Base-by-base conservation (phyloP, 2,113 vertebrate genomes). In the Bostrychus sinensis region DNA sequence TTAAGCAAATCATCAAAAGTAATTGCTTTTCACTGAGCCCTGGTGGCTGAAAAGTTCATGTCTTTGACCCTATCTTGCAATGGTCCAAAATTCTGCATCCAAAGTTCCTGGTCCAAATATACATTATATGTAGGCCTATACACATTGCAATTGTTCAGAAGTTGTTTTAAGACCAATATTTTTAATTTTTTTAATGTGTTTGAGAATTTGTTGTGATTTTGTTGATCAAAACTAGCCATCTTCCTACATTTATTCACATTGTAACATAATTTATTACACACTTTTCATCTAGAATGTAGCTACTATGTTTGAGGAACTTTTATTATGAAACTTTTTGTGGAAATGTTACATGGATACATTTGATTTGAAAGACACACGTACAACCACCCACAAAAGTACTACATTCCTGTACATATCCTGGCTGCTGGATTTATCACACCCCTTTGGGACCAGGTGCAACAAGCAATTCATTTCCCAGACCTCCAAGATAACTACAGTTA, bases 391-490 rank as follows among this genome's bases (percentile, higher is more conserved):
- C 11, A 53, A 22, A n/a, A 7, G 13, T 0, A 43, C 28, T 5
- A 7, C 37, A 28, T 25, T 32, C 46, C 14, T 3, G 11, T 34
- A 19, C 34, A 57, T 16, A 20, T 36, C 5, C 26, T 19, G 34
- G 12, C 43, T 64, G 17, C 54, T 66, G 50, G 57, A 54, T 86
- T 22, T 28, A 19, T 32, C 54, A 23, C 50, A 5, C 34, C 8
- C 57, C 22, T 10, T 23, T 23, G 25, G 55, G 32, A 0, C 54
- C 84, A 84, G 82, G 58, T 85, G 84, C 48, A 72, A 20, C 54
- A 48, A 58, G 25, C 66, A 68, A 74, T 56, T 72, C 64, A 30
- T 50, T 84, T 89, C 84, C 66, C 79, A 81, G 23, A 69, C 77
- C 51, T 71, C 85, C 86, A 53, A 82, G 70, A 12, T 22, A 12